Evolutionary conservation across 1,140 invertebrate genomes (phyloP), one percentile per base, ranked within the genome.

Genomic region (Nephotettix cincticeps): DNA sequence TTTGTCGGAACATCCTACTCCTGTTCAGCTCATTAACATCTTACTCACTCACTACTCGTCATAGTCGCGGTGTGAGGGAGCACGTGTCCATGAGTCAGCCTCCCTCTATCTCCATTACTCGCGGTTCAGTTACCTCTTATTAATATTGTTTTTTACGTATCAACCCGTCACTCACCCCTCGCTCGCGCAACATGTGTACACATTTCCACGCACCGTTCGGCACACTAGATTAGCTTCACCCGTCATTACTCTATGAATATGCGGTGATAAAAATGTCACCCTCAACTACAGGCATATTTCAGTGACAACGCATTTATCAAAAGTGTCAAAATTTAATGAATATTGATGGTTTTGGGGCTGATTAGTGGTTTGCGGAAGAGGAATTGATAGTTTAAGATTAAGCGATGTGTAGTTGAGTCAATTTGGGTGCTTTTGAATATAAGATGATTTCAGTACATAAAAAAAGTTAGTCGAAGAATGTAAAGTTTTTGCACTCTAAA

Each of bases 101-200:
- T 14, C 32, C 32, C 32, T n/a, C n/a, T n/a, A 36, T 36, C 56
- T 1, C 2, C 56, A n/a, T 61, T 61, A 61, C 56, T 61, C 23
- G 13, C 23, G 27, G 23, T 14, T 61, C 21, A n/a, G 23, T 61
- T 14, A 61, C 21, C 27, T 29, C 27, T 61, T 61, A 61, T 61
- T 61, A 61, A 61, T 61, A 61, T 1, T 11, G 14, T 25, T 61
- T 61, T 61, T 61, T 61, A 27, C 56, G 56, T 61, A 61, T 54
- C 47, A 54, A 4, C 6, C 47, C 23, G 47, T 54, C 47, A 61
- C 27, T 27, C 56, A 27, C 9, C 56, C 14, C n/a, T 23, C 56
- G 6, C 56, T 6, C 13, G 21, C 25, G 56, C 23, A 29, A 61
- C 56, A 61, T 61, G 56, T 61, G 56, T 61, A 61, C 56, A 6